phyloP scores from a whole-genome alignment of 1,140 invertebrate species.

The Drosophila murphyi region DNA sequence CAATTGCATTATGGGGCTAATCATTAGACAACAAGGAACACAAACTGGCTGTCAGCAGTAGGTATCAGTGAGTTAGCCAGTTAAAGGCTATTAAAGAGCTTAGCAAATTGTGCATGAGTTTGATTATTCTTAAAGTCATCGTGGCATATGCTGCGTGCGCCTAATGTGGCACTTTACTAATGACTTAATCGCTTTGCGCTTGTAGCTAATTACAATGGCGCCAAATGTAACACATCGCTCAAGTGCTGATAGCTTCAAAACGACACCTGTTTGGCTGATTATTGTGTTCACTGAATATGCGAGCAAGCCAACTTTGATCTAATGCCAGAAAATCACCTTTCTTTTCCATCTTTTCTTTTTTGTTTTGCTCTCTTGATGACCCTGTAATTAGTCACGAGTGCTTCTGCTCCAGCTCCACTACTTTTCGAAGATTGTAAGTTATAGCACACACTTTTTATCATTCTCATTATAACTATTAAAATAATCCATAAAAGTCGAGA shows the following conservation, averaged over 20 bases:
- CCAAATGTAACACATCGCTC: constrained; percentile 26
- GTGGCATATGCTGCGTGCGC: neutral
- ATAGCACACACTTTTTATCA: neutral
- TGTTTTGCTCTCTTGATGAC: neutral
- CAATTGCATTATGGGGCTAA: constrained; percentile 71
- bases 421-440: constrained; percentile 8
- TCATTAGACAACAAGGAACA: constrained; percentile 55
- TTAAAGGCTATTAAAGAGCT: constrained; percentile 16
- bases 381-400: constrained; percentile 52
- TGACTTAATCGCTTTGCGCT: constrained; percentile 39
- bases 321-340: constrained; percentile 50
- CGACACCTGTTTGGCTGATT: constrained; percentile 58
- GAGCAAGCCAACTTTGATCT: constrained; percentile 37
- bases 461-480: constrained; percentile 56
- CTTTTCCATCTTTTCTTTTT: constrained; percentile 14
- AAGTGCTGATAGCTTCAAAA: constrained; percentile 40
- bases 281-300: constrained; percentile 75
- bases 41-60: constrained; percentile 29
- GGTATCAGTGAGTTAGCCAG: neutral
- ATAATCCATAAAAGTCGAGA: constrained; percentile 5
- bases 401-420: constrained; percentile 26
- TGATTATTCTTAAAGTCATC: constrained; percentile 8
- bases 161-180: constrained; percentile 35
- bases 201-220: constrained; percentile 53
- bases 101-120: constrained; percentile 39